Conservation (phyloP, 2,113 vertebrate species). For the Lagopus leucura region DNA sequence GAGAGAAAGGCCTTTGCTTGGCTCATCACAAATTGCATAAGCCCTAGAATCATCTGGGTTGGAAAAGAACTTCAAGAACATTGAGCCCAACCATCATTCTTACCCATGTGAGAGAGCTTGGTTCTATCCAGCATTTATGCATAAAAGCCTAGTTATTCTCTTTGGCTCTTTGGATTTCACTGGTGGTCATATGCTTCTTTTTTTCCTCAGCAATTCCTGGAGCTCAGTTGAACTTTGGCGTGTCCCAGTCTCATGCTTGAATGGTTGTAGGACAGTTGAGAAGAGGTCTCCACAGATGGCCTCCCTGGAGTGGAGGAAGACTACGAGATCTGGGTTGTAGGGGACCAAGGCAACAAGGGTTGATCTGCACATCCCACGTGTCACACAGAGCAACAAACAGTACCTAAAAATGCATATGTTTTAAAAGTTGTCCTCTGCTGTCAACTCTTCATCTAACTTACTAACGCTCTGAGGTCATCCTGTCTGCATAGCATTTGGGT, state of each 20-base stretch:
- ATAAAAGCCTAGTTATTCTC: background rate
- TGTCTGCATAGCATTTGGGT: background rate
- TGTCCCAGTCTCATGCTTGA: background rate
- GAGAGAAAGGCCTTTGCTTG: background rate
- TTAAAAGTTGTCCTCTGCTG: background rate
- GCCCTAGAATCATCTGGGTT: background rate
- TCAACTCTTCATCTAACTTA: background rate
- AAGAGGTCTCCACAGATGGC: background rate
- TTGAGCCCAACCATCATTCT: background rate
- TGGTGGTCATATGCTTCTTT: background rate
- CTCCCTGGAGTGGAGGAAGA: background rate
- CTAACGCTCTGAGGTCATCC: background rate
- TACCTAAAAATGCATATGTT: background rate
- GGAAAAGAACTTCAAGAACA: background rate
- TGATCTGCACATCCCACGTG: background rate
- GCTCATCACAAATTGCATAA: background rate
- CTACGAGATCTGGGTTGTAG: rapidly evolving
- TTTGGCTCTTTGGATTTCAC: background rate
- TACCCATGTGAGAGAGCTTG: background rate
- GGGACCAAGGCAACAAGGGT: background rate
- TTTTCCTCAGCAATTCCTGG: background rate
- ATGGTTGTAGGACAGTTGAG: background rate
- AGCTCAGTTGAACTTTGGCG: background rate
- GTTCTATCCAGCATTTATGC: background rate
- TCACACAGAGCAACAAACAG: background rate